Evolutionary conservation across 2,888 invertebrate genomes (phyloP), one percentile per base, ranked within the genome.

Genomic region (Acleris literana): DNA sequence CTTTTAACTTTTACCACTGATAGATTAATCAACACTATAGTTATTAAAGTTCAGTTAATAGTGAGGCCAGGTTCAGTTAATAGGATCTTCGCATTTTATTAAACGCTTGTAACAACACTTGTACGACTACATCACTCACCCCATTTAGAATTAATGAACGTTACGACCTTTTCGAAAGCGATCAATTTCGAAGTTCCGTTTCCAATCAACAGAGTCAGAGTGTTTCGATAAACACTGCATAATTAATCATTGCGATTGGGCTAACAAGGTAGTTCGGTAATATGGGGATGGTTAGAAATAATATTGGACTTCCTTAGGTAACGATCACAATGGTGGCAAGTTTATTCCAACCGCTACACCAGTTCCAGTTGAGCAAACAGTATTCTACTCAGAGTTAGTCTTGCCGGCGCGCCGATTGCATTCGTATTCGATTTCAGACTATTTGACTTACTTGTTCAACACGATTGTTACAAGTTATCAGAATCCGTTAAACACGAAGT

Each of bases 111-210:
- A 61, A 56, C 29, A 72, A 72, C 75, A 76, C 79, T 76, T 74
- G 79, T 76, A 71, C 84, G 74, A 84, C 81, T 82, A 79, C 87
- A 87, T 87, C 84, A 86, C 86, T 85, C 73, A 68, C 66, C 44
- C 65, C 64, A 62, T 66, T 51, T n/a, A 57, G 54, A 20, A 39
- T 46, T 46, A 25, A 46, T 52, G 18, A 43, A 57, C 62, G 64
- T 64, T 68, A 72, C 76, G 76, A 77, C 77, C 83, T 79, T 81
- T 76, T 72, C 80, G 80, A 80, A 83, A 82, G 77, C 76, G 70
- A 70, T 63, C 46, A 57, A 39, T 60, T 61, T 29, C 25, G 33
- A 11, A 44, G 11, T 49, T 52, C 18, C 59, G 22, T 33, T 51
- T 59, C 20, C 29, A 59, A 51, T 43, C 49, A 49, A 59, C 44